Conservation (phyloP, 2,113 vertebrate genomes). For the Coryphaenoides rupestris region DNA sequence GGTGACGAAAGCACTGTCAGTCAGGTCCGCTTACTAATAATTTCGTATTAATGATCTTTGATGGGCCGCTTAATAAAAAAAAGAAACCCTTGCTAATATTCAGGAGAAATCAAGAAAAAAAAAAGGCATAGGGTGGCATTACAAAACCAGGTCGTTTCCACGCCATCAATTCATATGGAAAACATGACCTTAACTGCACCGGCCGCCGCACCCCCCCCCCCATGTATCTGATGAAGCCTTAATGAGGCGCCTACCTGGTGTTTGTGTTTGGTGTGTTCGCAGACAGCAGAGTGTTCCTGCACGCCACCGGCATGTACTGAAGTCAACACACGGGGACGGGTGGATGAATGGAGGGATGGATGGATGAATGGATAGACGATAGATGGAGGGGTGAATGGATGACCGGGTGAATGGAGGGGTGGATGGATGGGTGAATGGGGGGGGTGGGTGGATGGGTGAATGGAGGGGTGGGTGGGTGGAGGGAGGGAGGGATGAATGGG, state of each 20-base stretch:
- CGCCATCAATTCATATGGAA: too few species aligned
- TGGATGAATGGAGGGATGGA: constrained; percentile 12
- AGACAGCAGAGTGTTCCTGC: constrained; percentile 97
- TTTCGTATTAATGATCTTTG: constrained; percentile 8
- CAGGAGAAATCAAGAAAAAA: constrained; percentile 25
- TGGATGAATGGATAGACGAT: constrained; percentile 23
- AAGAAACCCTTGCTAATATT: background rate
- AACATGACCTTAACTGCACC: too few species aligned
- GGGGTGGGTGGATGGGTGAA: background rate
- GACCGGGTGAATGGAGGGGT: background rate
- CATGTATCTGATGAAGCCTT: background rate
- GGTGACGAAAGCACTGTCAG: constrained; percentile 39
- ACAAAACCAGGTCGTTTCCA: too few species aligned
- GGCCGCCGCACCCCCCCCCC: too few species aligned
- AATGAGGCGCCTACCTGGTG: constrained; percentile 2
- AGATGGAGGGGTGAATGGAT: constrained; percentile 39
- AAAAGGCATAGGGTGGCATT: constrained; percentile 5
- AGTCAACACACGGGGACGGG: constrained; percentile 22
- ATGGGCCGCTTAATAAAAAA: too few species aligned
- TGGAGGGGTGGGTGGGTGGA: background rate
- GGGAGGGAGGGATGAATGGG: background rate
- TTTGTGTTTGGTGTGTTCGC: constrained; percentile 64
- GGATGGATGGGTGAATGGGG: background rate
- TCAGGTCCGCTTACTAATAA: constrained; percentile 31
- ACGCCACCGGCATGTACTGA: constrained; percentile 94